Conservation (phyloP, 2,797 vertebrate genomes). For the Caiman crocodilus region DNA sequence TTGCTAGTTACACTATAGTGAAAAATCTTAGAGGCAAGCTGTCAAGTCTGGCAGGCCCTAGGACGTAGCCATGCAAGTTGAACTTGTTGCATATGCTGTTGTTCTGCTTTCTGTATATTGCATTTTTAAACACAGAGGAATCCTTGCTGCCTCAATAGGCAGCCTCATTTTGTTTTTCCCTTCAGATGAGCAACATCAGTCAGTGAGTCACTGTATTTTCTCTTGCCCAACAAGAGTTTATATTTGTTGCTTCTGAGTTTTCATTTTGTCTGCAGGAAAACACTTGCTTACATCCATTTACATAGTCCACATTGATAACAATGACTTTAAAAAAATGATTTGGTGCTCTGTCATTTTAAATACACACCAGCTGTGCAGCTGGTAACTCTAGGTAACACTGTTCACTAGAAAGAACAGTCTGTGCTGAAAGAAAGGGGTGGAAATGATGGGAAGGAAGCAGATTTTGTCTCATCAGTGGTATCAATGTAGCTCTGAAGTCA, state of each 20-base stretch:
- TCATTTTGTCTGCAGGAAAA: not conserved
- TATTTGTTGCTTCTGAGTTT: not conserved
- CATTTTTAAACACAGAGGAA: not conserved
- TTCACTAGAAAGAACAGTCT: not conserved
- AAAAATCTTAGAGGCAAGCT: not conserved
- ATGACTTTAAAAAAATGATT: not conserved
- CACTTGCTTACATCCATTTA: not conserved
- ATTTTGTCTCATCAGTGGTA: not conserved
- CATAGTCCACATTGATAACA: not conserved
- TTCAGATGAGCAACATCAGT: not conserved
- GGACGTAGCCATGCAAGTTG: not conserved
- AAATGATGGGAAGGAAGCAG: not conserved
- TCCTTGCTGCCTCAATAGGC: not conserved
- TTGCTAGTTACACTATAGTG: not conserved
- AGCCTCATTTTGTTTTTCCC: not conserved
- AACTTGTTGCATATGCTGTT: accelerated
- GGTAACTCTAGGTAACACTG: not conserved
- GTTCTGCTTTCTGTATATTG: accelerated
- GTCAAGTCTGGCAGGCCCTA: not conserved
- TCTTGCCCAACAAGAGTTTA: accelerated
- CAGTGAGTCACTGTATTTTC: not conserved
- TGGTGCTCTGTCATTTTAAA: not conserved
- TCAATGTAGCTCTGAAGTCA: not conserved
- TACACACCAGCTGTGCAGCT: not conserved
- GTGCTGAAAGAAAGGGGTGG: not conserved